Base-by-base conservation (phyloP, 1,140 invertebrate genomes). In the Colletes gigas region DNA sequence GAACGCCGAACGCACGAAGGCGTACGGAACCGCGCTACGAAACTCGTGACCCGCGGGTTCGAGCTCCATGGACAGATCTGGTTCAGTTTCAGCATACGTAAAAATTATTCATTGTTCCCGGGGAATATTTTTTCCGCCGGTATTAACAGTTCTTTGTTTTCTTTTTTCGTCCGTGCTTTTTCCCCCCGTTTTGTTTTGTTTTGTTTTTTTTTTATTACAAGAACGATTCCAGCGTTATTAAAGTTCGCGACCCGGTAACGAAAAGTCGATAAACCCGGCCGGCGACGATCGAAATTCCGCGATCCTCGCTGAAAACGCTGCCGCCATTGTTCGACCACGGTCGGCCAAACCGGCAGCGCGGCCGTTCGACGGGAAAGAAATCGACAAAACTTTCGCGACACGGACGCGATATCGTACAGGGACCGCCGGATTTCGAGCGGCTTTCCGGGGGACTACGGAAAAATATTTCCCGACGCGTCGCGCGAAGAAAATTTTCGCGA, bases 391-490 rank as follows among this genome's bases (percentile, higher is more conserved):
- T 89, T 88, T 82, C 63, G 10, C 84, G 63, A 47, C 60, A 65
- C 10, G 54, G 39, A 14, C 9, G 21, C 62, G 71, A 79, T 83
- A 83, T 83, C 75, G 74, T 81, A 72, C 74, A 81, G 66, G 59
- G 60, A 10, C 8, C 3, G 78, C 67, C 81, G 89, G 88, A 88
- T 89, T 83, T 90, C 60, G 41, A 69, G 59, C 77, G 83, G 83
- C 77, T 86, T 88, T 84, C 62, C 78, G 78, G 57, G 78, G 57
- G 70, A 83, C 86, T 89, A 84, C 75, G 10, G 74, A 78, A 81
- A 89, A 89, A 90, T 90, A 89, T 89, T 86, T 90, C 80, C 72
- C 66, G 74, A 30, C 76, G 80, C 71, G 83, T 80, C 72, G 75
- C 19, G 57, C 12, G 84, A 84, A 85, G 70, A 74, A 88, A 89